These are phyloP conservation scores for Erithacus rubecula DNA, from an alignment of 2,797 vertebrate genomes.

Conservation along the genomic window DNA sequence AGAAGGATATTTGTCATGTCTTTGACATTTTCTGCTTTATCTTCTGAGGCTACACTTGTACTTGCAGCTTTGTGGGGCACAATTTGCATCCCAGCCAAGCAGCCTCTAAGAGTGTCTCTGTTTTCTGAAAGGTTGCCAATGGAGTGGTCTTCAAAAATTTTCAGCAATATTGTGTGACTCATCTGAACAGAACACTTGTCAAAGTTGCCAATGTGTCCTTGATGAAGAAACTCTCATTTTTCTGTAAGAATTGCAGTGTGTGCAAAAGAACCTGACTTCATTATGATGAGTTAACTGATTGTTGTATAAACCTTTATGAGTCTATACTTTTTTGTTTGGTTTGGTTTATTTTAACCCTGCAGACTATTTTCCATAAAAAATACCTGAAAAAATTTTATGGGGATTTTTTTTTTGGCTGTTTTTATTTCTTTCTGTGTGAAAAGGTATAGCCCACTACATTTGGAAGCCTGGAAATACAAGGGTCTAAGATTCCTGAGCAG, in stretches of 20 bases:
- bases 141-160: not conserved
- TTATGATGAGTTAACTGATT: not conserved
- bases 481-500: accelerated
- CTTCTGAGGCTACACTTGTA: not conserved
- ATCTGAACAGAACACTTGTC: not conserved
- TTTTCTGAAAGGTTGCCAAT: not conserved
- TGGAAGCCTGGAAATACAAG: not conserved
- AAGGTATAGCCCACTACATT: not conserved
- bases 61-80: not conserved
- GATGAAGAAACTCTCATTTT: not conserved
- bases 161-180: not conserved
- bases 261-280: not conserved
- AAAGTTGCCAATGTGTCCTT: not conserved
- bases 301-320: not conserved
- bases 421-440: not conserved
- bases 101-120: not conserved
- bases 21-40: not conserved
- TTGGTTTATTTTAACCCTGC: accelerated
- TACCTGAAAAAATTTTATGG: not conserved
- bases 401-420: not conserved
- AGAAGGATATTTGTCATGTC: not conserved
- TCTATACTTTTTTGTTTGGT: not conserved
- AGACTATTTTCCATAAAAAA: not conserved
- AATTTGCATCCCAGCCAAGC: not conserved
- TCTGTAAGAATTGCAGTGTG: not conserved